Conservation (phyloP, 2,797 vertebrate genomes). For the Rhadinocentrus ornatus region DNA sequence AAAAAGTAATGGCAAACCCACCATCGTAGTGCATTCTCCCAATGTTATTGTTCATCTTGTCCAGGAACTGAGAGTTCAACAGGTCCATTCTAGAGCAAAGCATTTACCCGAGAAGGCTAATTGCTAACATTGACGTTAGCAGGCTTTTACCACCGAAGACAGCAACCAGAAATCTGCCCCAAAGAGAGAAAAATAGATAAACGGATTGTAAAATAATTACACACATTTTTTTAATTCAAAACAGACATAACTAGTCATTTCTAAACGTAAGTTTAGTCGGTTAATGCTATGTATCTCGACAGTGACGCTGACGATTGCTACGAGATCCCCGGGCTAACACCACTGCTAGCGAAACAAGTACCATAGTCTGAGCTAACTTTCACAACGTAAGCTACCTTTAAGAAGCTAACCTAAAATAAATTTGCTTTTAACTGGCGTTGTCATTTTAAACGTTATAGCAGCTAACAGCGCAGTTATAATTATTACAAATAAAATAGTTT, state of each 20-base stretch:
- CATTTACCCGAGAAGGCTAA: conserved; percentile 89
- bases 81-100: conserved; percentile 97
- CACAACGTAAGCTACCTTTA: conserved; percentile 5
- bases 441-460: not conserved
- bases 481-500: not conserved
- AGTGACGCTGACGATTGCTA: conserved; percentile 26
- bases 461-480: rapidly evolving
- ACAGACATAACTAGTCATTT: not conserved
- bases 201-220: rapidly evolving
- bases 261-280: not conserved
- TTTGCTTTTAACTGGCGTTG: not conserved
- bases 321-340: not conserved
- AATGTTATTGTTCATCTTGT: conserved; percentile 99
- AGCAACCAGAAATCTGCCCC: conserved; percentile 54
- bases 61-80: conserved; percentile 97
- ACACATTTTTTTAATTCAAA: not conserved
- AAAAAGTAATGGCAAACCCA: conserved; percentile 54
- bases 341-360: conserved; percentile 17
- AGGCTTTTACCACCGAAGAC: conserved; percentile 60
- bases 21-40: conserved; percentile 96
- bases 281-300: not conserved
- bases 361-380: conserved; percentile 14
- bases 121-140: conserved; percentile 83
- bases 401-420: not conserved
- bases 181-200: not conserved